phyloP scores from a whole-genome alignment of 1,140 invertebrate genomes.

The Hyles vespertilio region DNA sequence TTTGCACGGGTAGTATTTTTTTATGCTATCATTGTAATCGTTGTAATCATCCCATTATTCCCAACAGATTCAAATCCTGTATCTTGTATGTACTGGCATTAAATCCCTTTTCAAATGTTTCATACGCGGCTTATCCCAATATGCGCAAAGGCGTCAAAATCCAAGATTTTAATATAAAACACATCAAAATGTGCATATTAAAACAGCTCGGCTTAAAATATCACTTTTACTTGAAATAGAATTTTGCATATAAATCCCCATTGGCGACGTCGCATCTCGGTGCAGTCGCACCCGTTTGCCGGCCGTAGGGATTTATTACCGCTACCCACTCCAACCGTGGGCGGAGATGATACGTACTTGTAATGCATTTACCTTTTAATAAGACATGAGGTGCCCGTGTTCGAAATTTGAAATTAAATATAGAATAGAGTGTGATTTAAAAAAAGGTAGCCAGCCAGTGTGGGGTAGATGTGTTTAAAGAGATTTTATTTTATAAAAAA shows the following conservation, averaged over 20 bases:
- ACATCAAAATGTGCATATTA: background rate
- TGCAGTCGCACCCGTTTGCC: slow-evolving; percentile 3
- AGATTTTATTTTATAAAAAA: too few relatives aligned
- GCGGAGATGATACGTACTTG: slow-evolving; percentile 4
- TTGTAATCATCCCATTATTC: too few relatives aligned
- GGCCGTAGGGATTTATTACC: slow-evolving; percentile 14
- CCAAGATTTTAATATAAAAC: background rate
- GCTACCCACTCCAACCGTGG: slow-evolving; percentile 14
- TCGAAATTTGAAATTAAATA: background rate
- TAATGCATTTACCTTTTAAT: slow-evolving; percentile 6
- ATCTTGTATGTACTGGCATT: too few relatives aligned
- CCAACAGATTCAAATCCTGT: too few relatives aligned
- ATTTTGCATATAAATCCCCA: slow-evolving; percentile 18
- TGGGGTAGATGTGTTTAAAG: too few relatives aligned
- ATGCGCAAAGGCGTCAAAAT: too few relatives aligned
- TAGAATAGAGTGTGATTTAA: too few relatives aligned
- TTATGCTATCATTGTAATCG: too few relatives aligned
- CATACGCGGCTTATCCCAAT: too few relatives aligned
- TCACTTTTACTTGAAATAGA: slow-evolving; percentile 8
- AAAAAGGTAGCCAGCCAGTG: too few relatives aligned
- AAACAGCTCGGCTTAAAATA: background rate
- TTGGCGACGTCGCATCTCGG: slow-evolving; percentile 17
- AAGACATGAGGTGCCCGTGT: slow-evolving; percentile 5
- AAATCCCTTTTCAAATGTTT: too few relatives aligned
- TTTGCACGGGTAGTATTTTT: too few relatives aligned